A percentile compares a stretch with the other conserved stretches of the same genome.
phyloP scores from a whole-genome alignment of 2,888 invertebrate species.

The Lithophane socia region DNA sequence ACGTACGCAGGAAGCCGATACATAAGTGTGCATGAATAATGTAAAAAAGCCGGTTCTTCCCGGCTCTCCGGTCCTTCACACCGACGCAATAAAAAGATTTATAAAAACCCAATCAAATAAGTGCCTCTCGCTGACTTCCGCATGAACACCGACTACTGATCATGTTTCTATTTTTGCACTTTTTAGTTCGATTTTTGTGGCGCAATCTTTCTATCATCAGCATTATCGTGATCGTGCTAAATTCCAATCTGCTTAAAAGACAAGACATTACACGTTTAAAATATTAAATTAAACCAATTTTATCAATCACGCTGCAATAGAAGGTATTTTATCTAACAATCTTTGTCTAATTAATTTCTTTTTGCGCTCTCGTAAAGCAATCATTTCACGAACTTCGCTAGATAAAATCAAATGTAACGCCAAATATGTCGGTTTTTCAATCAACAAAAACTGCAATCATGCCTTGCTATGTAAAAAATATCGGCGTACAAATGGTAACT shows the following conservation, averaged over 20 bases:
- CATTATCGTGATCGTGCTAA: background rate
- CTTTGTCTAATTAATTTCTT: constrained; percentile 35
- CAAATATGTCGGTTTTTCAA: constrained; percentile 38
- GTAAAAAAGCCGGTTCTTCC: constrained; percentile 51
- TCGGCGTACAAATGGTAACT: constrained; percentile 23
- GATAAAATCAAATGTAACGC: constrained; percentile 39
- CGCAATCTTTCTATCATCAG: constrained; percentile 5
- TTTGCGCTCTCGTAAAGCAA: constrained; percentile 25
- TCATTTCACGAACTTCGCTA: constrained; percentile 21
- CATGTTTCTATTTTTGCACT: background rate
- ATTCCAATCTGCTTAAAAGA: background rate
- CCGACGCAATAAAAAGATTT: constrained; percentile 18
- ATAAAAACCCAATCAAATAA: constrained; percentile 23
- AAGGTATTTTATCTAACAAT: constrained; percentile 24
- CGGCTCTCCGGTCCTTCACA: constrained; percentile 42
- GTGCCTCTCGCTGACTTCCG: constrained; percentile 1
- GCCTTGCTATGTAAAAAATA: constrained; percentile 38
- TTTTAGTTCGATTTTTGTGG: background rate
- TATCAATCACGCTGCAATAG: constrained; percentile 12
- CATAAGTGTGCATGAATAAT: constrained; percentile 33
- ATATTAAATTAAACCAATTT: constrained; percentile 34
- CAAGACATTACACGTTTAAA: constrained; percentile 6
- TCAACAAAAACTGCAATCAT: constrained; percentile 48
- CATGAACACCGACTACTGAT: background rate
- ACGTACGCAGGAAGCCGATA: constrained; percentile 30